Conservation (phyloP, 2,113 vertebrate species). For the Turdus rufiventris region DNA sequence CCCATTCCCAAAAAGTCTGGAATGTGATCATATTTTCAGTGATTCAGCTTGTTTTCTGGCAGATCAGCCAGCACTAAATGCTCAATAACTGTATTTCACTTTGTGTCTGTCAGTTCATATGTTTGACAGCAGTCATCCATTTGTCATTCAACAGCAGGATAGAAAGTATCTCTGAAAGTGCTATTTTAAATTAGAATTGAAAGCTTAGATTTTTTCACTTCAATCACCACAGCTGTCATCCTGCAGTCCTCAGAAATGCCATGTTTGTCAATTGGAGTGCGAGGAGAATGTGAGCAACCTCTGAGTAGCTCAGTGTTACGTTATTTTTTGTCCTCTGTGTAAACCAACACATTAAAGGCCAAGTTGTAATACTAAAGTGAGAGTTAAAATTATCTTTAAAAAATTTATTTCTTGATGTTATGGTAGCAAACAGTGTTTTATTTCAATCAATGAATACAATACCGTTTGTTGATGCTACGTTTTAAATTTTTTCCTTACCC, state of each 20-base stretch:
- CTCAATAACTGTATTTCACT: neutral
- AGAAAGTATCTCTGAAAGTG: slow-evolving; percentile 17
- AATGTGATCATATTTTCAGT: neutral
- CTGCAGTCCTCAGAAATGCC: neutral
- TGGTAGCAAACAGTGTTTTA: neutral
- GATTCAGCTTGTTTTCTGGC: neutral
- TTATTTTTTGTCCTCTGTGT: neutral
- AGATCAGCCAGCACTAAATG: neutral
- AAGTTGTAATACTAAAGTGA: neutral
- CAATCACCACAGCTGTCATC: neutral
- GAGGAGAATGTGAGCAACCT: neutral
- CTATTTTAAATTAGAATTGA: slow-evolving; percentile 5
- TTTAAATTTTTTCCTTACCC: neutral
- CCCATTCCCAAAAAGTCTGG: neutral
- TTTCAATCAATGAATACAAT: neutral
- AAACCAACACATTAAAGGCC: neutral
- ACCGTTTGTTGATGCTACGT: neutral
- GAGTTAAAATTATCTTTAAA: neutral
- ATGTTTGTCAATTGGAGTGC: neutral
- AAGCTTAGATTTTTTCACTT: neutral
- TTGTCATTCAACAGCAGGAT: neutral
- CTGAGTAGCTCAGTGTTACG: neutral
- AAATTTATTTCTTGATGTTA: neutral
- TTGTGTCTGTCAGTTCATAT: neutral
- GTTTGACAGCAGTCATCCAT: neutral